Evolutionary conservation across 2,113 vertebrate species (phyloP).

Genomic region (Chionis minor): DNA sequence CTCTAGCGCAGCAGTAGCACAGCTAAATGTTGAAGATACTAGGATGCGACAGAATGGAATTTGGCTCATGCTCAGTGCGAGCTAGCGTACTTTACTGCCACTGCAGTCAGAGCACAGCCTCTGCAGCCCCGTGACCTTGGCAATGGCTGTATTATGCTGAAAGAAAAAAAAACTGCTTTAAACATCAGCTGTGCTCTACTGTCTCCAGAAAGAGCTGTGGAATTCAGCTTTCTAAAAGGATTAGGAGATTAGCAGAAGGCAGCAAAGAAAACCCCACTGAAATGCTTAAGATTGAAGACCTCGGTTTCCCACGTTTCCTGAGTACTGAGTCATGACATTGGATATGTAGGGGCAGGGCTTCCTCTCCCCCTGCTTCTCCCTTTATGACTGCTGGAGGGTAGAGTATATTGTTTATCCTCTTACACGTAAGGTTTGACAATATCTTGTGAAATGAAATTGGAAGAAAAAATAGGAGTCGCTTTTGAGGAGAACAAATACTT

Average conservation of each 20-base stretch:
- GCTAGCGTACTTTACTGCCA: not conserved
- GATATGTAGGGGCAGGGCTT: not conserved
- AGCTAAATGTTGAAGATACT: not conserved
- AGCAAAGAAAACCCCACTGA: not conserved
- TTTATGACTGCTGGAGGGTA: not conserved
- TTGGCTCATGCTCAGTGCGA: not conserved
- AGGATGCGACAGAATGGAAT: not conserved
- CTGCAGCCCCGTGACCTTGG: not conserved
- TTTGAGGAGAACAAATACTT: not conserved
- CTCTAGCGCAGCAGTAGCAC: not conserved
- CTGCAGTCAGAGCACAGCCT: conserved; percentile 12
- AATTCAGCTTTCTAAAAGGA: conserved; percentile 18
- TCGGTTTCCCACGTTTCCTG: not conserved
- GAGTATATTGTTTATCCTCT: not conserved
- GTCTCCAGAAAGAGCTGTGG: not conserved
- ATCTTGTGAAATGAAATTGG: not conserved
- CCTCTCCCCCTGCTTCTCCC: not conserved
- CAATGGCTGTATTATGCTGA: not conserved
- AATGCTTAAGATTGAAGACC: not conserved
- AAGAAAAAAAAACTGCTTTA: not conserved
- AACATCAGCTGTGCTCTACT: conserved; percentile 4
- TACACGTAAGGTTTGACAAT: not conserved
- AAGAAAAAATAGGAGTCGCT: not conserved
- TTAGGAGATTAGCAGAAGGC: not conserved
- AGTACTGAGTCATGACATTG: not conserved